phyloP scores from a whole-genome alignment of 2,888 invertebrate species.

The Mythimna pallens region DNA sequence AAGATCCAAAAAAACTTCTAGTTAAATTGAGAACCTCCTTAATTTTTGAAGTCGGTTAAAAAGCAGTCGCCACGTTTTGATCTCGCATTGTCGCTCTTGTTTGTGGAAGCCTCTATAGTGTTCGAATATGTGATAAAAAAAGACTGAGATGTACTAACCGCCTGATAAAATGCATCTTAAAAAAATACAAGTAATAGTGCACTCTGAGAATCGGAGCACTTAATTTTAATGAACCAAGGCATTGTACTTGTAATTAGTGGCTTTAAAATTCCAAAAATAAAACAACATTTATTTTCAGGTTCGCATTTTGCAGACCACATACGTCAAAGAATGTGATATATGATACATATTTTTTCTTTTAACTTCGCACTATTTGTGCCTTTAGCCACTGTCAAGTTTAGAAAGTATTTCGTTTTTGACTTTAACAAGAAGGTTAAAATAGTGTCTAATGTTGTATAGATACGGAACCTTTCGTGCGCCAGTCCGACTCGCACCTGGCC shows the following conservation, averaged over 20 bases:
- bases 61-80: neutral
- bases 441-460: too few species aligned
- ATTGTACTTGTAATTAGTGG: neutral
- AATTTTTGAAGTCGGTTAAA: neutral
- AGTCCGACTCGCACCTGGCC: too few species aligned
- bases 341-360: too few species aligned
- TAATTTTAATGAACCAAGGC: constrained; percentile 10
- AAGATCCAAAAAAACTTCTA: too few species aligned
- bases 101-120: neutral
- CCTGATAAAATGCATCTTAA: constrained; percentile 10
- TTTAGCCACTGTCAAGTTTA: too few species aligned
- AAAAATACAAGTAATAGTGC: neutral
- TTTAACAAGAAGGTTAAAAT: too few species aligned
- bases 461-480: too few species aligned
- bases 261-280: constrained; percentile 4
- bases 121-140: neutral
- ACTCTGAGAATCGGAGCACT: neutral
- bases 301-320: neutral
- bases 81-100: neutral
- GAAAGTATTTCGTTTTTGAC: too few species aligned
- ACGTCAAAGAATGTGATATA: neutral
- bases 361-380: too few species aligned
- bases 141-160: neutral
- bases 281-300: neutral
- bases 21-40: neutral